These are phyloP conservation scores for Decapterus maruadsi DNA, from an alignment of 2,797 vertebrate genomes.

Conservation along the genomic window DNA sequence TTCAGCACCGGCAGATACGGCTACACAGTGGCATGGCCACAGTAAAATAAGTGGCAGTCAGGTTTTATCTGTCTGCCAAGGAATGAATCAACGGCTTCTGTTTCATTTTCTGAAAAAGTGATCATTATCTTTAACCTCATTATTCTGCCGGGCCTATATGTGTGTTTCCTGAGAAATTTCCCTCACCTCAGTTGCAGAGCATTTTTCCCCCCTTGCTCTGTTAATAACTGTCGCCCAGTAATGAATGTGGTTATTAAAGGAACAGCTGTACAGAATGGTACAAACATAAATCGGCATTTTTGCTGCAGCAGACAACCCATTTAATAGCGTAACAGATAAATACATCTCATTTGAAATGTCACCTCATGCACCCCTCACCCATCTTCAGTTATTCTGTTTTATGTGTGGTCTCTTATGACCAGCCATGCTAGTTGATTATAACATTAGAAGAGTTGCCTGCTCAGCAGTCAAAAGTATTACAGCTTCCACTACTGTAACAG, in stretches of 20 bases:
- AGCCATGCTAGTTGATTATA: conserved; percentile 76
- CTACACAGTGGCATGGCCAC: conserved; percentile 34
- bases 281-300: conserved; percentile 75
- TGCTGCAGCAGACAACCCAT: conserved; percentile 66
- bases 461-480: conserved; percentile 80
- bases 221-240: conserved; percentile 80
- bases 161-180: conserved; percentile 53
- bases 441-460: conserved; percentile 78
- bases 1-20: conserved; percentile 54
- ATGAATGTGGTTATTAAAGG: conserved; percentile 83
- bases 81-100: conserved; percentile 53
- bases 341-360: conserved; percentile 71
- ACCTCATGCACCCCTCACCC: conserved; percentile 43
- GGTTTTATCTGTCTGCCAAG: conserved; percentile 54
- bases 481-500: conserved; percentile 68
- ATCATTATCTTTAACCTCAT: conserved; percentile 75
- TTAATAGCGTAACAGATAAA: conserved; percentile 71
- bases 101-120: conserved; percentile 62
- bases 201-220: conserved; percentile 48
- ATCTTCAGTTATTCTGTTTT: conserved; percentile 62
- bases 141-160: conserved; percentile 49
- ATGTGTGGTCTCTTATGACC: conserved; percentile 71
- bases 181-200: conserved; percentile 55
- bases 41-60: conserved; percentile 50
- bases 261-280: conserved; percentile 77